Percentiles rank a stretch among this genome's conserved stretches.
Evolutionary conservation across 2,888 invertebrate genomes (phyloP).

Genomic region (Neuroscelio doddi): DNA sequence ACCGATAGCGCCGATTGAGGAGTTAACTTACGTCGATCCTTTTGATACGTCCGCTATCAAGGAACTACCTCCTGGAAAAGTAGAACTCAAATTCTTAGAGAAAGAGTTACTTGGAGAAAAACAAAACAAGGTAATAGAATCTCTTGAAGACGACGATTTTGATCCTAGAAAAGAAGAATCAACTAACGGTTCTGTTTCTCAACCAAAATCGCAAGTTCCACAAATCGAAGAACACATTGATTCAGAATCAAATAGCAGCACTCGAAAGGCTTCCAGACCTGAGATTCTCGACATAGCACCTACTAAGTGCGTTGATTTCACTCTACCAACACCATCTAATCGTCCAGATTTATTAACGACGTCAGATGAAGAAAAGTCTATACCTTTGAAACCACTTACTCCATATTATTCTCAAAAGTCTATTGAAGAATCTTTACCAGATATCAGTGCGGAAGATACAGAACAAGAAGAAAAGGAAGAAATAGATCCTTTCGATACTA

Average conservation of each 20-base stretch:
- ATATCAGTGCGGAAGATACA: conserved; percentile 72
- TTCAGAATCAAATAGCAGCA: conserved; percentile 14
- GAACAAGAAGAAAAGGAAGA: conserved; percentile 74
- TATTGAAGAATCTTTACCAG: conserved; percentile 74
- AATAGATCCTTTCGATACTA: conserved; percentile 80
- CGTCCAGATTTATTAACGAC: conserved; percentile 75
- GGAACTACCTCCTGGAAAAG: conserved; percentile 82
- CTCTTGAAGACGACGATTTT: conserved; percentile 85
- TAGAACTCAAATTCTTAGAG: conserved; percentile 85
- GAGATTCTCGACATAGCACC: conserved; percentile 73
- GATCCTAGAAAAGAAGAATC: conserved; percentile 81
- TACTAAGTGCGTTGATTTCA: conserved; percentile 76
- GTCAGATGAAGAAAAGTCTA: conserved; percentile 76
- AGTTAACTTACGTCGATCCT: conserved; percentile 82
- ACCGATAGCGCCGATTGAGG: conserved; percentile 79
- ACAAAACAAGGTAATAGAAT: conserved; percentile 70
- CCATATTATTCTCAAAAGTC: conserved; percentile 82
- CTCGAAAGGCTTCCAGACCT: conserved; percentile 76
- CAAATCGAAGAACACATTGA: no score
- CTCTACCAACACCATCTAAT: conserved; percentile 74
- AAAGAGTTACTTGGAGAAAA: conserved; percentile 79
- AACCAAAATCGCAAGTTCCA: conserved; percentile 2
- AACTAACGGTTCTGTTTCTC: conserved; percentile 29
- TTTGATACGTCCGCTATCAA: conserved; percentile 88
- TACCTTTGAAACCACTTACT: conserved; percentile 81